These are phyloP conservation scores for Aegithalos caudatus DNA, from an alignment of 2,113 vertebrate species.

Conservation along the genomic window DNA sequence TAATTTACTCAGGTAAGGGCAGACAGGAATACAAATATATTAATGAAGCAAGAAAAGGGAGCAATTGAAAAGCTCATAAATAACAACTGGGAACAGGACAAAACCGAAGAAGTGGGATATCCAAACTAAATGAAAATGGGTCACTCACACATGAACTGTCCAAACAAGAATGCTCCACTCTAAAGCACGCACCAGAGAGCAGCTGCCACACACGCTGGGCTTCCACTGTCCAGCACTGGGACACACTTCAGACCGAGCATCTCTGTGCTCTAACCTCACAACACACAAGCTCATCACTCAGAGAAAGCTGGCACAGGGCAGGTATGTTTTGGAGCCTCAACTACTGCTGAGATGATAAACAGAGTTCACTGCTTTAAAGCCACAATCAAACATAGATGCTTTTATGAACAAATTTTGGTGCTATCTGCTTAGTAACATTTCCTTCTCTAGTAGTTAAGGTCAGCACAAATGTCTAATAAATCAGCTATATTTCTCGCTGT, in stretches of 20 bases:
- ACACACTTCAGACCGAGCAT: neutral
- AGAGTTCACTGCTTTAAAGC: neutral
- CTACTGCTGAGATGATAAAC: neutral
- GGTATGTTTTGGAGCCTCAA: neutral
- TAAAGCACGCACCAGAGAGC: neutral
- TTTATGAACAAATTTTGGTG: neutral
- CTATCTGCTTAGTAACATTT: neutral
- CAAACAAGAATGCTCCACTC: too few species aligned
- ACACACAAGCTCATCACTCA: neutral
- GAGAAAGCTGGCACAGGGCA: neutral
- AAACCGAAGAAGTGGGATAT: neutral
- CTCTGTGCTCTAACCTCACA: neutral
- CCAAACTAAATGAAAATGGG: neutral
- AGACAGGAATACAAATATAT: neutral
- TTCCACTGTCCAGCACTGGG: neutral
- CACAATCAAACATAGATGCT: neutral
- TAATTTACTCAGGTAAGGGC: neutral
- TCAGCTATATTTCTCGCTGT: neutral
- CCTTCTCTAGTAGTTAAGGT: neutral
- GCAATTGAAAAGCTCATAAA: neutral
- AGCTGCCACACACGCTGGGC: neutral
- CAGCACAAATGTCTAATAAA: neutral
- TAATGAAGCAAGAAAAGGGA: neutral
- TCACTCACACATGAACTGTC: accelerated
- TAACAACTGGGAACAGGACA: neutral